A percentile compares a stretch with the other conserved stretches of the same genome.
Conservation (phyloP, 2,113 vertebrate species). For the Calidris pugnax region DNA sequence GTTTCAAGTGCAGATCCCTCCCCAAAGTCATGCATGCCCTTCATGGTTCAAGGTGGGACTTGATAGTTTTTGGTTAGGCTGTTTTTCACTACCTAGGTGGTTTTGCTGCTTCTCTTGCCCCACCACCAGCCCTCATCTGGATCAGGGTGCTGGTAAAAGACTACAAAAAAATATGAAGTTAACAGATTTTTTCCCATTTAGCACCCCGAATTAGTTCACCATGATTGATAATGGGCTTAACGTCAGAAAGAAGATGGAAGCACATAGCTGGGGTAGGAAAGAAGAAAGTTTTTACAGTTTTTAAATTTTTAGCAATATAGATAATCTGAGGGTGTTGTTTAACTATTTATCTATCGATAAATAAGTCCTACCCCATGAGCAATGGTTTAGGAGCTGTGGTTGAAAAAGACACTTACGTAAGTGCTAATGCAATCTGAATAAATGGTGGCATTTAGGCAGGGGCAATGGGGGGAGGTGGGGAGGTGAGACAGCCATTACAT, state of each 20-base stretch:
- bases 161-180: background rate
- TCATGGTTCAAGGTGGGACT: background rate
- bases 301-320: background rate
- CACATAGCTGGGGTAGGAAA: background rate
- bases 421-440: background rate
- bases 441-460: conserved; percentile 13
- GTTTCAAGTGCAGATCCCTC: background rate
- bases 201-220: background rate
- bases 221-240: background rate
- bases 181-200: background rate
- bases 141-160: background rate
- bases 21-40: background rate
- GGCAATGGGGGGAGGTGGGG: background rate
- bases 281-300: background rate
- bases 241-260: background rate
- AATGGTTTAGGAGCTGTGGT: background rate
- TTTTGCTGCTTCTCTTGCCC: background rate
- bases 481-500: background rate
- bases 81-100: background rate
- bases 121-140: fast-evolving
- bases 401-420: conserved; percentile 5
- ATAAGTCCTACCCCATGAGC: background rate
- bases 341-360: background rate
- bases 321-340: background rate
- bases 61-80: background rate